Evolutionary conservation across 2,888 invertebrate species (phyloP).

Genomic region (Drosophila putrida): DNA sequence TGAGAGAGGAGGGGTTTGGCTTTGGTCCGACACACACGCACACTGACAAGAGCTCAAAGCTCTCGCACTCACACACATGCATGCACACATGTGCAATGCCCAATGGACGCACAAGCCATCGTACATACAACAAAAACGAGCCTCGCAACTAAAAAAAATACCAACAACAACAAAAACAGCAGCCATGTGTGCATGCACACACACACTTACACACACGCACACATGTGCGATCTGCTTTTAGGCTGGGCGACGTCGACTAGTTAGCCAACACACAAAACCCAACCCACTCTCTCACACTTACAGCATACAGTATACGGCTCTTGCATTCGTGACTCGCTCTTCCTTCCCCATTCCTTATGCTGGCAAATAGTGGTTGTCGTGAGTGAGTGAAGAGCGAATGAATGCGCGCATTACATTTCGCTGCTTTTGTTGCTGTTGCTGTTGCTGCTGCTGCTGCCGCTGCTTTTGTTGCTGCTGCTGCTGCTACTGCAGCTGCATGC

Average conservation of each 20-base stretch:
- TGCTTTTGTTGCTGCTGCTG: constrained; percentile 25
- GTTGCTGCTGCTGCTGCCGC: constrained; percentile 1
- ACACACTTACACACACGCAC: constrained; percentile 25
- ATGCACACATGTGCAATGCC: constrained; percentile 64
- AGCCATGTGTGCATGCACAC: constrained; percentile 54
- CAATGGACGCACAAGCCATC: constrained; percentile 70
- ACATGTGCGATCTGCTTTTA: constrained; percentile 74
- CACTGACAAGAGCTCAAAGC: constrained; percentile 15
- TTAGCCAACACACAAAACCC: constrained; percentile 72
- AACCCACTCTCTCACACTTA: constrained; percentile 46
- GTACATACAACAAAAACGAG: constrained; percentile 44
- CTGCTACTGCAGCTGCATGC: constrained; percentile 46
- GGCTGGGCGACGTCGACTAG: constrained; percentile 75
- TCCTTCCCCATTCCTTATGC: not conserved
- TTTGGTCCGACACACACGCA: constrained; percentile 47
- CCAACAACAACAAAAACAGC: constrained; percentile 52
- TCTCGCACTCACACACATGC: constrained; percentile 13
- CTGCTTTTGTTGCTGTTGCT: not conserved
- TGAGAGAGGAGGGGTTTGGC: constrained; percentile 60
- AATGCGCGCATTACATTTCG: constrained; percentile 19
- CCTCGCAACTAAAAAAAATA: constrained; percentile 55
- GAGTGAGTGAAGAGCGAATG: constrained; percentile 12
- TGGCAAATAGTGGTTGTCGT: not conserved
- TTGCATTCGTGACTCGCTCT: constrained; percentile 36
- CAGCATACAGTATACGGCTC: constrained; percentile 10